Base-by-base conservation (phyloP, 2,113 vertebrate species). In the Brachyhypopomus gauderio region DNA sequence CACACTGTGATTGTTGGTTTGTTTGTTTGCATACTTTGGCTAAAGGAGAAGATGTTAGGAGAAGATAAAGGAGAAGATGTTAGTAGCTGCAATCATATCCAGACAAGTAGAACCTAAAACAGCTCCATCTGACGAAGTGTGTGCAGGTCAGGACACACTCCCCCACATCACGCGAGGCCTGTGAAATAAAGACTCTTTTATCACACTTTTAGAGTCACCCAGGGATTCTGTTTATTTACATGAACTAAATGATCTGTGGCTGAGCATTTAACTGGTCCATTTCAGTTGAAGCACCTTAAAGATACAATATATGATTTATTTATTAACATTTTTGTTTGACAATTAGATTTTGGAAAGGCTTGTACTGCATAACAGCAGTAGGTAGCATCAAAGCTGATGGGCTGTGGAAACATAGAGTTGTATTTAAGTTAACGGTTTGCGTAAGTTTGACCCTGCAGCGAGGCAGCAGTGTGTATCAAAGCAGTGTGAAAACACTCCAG, bases 71-170 rank as follows among this genome's bases (percentile, higher is more conserved):
- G 63, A n/a, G n/a, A n/a, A 62, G 63, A 6, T 36, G 23, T 55
- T 52, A 19, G 11, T 30, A 11, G 4, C 45, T 22, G 41, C 20
- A 77, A 48, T n/a, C 36, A 56, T 19, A 48, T 70, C 22, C 67
- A 79, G 66, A 72, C 14, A 41, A 9, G 52, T 30, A 23, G 55
- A 36, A 48, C 48, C n/a, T 19, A 45, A 60, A 52, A 69, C 27
- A 4, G 4, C 20, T 14, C 27, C 6, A 69, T 41, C 45, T 56
- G n/a, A 56, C 48, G 36, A 59, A 38, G 41, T 58, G 48, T 41
- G 19, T 66, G 72, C 72, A 58, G 34, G 79, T 75, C 58, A 41
- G 27, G 22, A 81, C 79, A 75, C 64, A 67, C 45, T 41, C 11
- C 78, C 59, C 6, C 27, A 22, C 34, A 66, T 23, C 41, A 23